These are phyloP conservation scores for Eufriesea mexicana DNA, from an alignment of 1,140 invertebrate genomes.

Conservation along the genomic window DNA sequence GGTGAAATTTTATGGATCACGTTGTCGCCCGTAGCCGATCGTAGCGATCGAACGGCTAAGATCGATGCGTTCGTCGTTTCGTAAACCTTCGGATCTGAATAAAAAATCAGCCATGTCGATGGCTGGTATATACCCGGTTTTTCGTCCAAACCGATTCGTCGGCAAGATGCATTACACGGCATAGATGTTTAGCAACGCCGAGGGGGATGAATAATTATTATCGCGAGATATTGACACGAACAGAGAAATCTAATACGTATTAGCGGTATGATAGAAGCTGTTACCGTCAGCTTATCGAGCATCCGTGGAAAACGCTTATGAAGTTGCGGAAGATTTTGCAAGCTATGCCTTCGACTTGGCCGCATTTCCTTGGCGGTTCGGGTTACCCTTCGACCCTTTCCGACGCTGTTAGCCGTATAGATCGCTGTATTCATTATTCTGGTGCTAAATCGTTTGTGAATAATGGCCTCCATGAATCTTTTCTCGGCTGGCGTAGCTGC, in stretches of 20 bases:
- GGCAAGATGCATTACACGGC: neutral
- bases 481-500: constrained; percentile 25
- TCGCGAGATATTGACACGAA: too few relatives aligned
- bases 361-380: neutral
- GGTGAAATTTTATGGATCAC: constrained; percentile 39
- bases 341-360: constrained; percentile 34
- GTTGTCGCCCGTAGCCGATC: neutral
- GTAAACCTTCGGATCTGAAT: neutral
- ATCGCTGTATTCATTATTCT: constrained; percentile 71
- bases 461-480: constrained; percentile 72
- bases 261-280: too few relatives aligned
- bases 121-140: neutral
- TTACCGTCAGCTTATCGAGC: neutral
- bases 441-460: constrained; percentile 73
- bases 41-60: neutral
- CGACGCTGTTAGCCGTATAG: constrained; percentile 34
- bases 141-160: neutral
- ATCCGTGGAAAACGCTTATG: constrained; percentile 18
- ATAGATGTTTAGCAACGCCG: too few relatives aligned
- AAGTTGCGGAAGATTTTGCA: neutral
- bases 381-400: neutral
- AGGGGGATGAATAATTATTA: too few relatives aligned
- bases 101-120: neutral
- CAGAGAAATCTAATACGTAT: too few relatives aligned
- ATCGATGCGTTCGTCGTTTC: constrained; percentile 4